Percentiles rank a stretch among this genome's conserved stretches.
Evolutionary conservation across 2,113 vertebrate species (phyloP).

Genomic region (Lampris megalopsis): DNA sequence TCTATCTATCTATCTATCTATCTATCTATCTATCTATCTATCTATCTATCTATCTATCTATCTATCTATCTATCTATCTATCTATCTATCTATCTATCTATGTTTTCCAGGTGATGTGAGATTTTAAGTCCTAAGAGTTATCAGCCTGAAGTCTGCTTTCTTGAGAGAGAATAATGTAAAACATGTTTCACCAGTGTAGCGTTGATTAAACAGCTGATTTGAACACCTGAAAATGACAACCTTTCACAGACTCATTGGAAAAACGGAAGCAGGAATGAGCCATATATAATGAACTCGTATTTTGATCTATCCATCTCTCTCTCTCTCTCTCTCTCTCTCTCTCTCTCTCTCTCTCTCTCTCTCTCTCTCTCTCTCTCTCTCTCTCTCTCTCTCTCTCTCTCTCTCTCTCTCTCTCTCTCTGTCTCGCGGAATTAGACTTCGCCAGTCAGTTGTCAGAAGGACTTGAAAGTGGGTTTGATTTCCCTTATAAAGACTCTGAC

Average conservation of each 20-base stretch:
- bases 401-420: background rate
- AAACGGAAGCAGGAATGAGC: too few species aligned
- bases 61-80: background rate
- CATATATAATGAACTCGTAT: background rate
- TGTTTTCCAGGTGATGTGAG: slow-evolving; percentile 25
- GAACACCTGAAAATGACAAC: background rate
- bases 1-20: background rate
- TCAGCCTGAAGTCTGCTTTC: too few species aligned
- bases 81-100: background rate
- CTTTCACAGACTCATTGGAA: background rate
- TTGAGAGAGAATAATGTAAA: too few species aligned
- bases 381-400: background rate
- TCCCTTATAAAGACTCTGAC: background rate
- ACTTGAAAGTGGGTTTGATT: background rate
- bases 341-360: background rate
- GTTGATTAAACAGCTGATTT: slow-evolving; percentile 2
- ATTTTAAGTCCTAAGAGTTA: slow-evolving; percentile 15
- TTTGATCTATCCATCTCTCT: background rate
- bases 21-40: background rate
- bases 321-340: background rate
- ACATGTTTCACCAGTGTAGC: background rate
- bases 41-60: background rate
- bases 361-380: background rate
- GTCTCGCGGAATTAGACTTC: too few species aligned
- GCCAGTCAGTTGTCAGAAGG: background rate